phyloP scores from a whole-genome alignment of 2,888 invertebrate species.

The Fragum whitleyi region DNA sequence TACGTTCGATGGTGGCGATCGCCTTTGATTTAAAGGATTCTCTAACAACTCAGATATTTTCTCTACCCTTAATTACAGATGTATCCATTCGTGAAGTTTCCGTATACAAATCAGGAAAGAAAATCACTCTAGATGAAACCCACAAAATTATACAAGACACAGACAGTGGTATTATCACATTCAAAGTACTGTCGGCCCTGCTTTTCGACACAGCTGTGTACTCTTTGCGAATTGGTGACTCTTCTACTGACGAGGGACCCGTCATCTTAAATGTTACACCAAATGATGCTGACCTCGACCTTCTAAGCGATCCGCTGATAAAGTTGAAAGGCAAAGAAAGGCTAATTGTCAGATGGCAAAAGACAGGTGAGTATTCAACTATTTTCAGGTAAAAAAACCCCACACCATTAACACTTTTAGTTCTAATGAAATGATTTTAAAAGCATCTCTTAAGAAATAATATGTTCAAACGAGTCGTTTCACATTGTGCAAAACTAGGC shows the following conservation, averaged over 20 bases:
- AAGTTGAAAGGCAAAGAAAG: background rate
- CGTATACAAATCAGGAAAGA: conserved; percentile 6
- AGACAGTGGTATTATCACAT: background rate
- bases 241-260: background rate
- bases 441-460: too few relatives aligned
- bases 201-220: conserved; percentile 7
- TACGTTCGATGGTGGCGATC: too few relatives aligned
- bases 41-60: too few relatives aligned
- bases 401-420: too few relatives aligned
- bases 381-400: too few relatives aligned
- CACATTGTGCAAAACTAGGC: too few relatives aligned
- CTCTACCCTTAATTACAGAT: conserved; percentile 5
- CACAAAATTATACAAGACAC: background rate
- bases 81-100: conserved; percentile 17
- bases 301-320: background rate
- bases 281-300: background rate
- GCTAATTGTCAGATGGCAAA: conserved; percentile 14
- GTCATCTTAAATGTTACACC: conserved; percentile 3
- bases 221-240: background rate
- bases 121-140: background rate
- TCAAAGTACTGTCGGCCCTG: conserved; percentile 11
- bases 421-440: too few relatives aligned
- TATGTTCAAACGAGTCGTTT: too few relatives aligned
- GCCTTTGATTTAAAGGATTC: too few relatives aligned
- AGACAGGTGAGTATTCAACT: conserved; percentile 23